These are phyloP conservation scores for Adelphocoris suturalis DNA, from an alignment of 2,888 invertebrate species.

Conservation along the genomic window DNA sequence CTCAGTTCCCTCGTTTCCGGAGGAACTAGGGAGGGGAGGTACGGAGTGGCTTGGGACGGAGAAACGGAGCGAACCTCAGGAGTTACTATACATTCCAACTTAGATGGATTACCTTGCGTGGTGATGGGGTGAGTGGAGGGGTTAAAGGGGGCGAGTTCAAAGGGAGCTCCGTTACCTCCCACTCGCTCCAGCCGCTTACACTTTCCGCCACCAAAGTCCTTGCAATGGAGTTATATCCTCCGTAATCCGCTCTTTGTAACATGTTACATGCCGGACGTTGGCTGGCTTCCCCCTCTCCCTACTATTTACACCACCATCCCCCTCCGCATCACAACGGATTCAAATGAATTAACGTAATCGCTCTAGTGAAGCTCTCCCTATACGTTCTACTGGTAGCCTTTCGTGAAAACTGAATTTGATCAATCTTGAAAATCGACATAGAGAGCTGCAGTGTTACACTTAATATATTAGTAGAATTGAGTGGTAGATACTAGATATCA, in stretches of 20 bases:
- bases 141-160: conserved; percentile 9
- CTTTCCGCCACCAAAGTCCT: conserved; percentile 21
- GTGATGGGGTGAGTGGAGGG: background rate
- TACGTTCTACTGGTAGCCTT: no score
- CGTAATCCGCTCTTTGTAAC: conserved; percentile 38
- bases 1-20: background rate
- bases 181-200: conserved; percentile 10
- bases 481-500: no score
- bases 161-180: conserved; percentile 33
- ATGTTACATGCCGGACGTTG: conserved; percentile 6
- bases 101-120: conserved; percentile 22
- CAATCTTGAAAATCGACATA: no score
- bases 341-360: no score
- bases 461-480: no score
- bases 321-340: no score
- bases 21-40: no score
- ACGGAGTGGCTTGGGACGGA: no score
- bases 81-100: conserved; percentile 32
- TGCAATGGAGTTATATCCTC: conserved; percentile 23
- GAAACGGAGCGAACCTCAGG: background rate
- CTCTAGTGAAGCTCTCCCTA: no score
- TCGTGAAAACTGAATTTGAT: no score
- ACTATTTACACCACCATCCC: no score
- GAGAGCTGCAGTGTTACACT: no score
- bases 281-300: background rate